Evolutionary conservation across 2,888 invertebrate genomes (phyloP).

Genomic region (Amaurobius ferox): DNA sequence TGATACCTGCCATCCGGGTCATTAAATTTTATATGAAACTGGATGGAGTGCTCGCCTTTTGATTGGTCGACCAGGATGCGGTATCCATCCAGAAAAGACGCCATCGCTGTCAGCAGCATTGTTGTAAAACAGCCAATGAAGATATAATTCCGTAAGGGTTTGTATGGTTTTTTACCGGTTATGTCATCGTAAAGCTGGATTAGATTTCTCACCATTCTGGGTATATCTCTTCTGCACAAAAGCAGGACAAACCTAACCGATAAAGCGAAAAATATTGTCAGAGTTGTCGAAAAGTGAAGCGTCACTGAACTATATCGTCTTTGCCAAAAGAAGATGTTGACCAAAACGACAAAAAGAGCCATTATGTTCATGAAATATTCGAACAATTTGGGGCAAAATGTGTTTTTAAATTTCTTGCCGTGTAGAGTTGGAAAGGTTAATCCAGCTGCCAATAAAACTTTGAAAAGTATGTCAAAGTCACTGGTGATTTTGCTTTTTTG

Average conservation of each 20-base stretch:
- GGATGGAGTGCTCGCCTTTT: slow-evolving; percentile 49
- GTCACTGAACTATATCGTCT: slow-evolving; percentile 41
- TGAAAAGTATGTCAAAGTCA: slow-evolving; percentile 49
- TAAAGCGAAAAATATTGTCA: slow-evolving; percentile 48
- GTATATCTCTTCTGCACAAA: slow-evolving; percentile 20
- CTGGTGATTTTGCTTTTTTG: background rate
- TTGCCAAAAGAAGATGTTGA: slow-evolving; percentile 63
- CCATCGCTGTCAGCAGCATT: slow-evolving; percentile 16
- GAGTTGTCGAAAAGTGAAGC: slow-evolving; percentile 39
- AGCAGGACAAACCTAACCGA: slow-evolving; percentile 44
- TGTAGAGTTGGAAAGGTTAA: slow-evolving; percentile 35
- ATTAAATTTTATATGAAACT: slow-evolving; percentile 33
- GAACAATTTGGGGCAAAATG: slow-evolving; percentile 25
- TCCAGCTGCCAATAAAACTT: slow-evolving; percentile 39
- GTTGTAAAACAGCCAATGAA: slow-evolving; percentile 20
- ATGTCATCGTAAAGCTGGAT: slow-evolving; percentile 44
- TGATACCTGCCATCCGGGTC: slow-evolving; percentile 17
- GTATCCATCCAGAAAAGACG: slow-evolving; percentile 41
- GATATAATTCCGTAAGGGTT: slow-evolving; percentile 27
- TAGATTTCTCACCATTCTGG: slow-evolving; percentile 36
- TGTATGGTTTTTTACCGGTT: slow-evolving; percentile 18
- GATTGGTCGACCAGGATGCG: slow-evolving; percentile 25
- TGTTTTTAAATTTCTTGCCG: slow-evolving; percentile 21
- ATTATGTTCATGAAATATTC: slow-evolving; percentile 30
- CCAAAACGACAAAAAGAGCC: slow-evolving; percentile 30